A percentile compares a stretch with the other conserved stretches of the same genome.
Conservation (phyloP, 2,113 vertebrate genomes). For the Gorsachius goisagi region DNA sequence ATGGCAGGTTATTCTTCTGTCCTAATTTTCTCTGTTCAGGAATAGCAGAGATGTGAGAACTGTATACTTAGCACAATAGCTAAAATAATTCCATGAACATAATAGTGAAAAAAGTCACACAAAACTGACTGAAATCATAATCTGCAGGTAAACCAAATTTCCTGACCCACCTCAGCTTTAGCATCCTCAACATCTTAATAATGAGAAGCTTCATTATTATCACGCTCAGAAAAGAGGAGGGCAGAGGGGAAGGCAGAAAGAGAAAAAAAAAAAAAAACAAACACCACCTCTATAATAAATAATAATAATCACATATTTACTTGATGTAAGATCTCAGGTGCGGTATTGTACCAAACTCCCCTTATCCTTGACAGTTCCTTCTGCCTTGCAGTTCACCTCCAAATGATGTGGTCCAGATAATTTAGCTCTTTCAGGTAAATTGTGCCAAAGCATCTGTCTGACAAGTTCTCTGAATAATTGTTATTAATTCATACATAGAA, state of each 20-base stretch:
- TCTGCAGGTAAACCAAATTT: neutral
- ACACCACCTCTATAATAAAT: neutral
- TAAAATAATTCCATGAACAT: neutral
- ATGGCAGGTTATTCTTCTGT: neutral
- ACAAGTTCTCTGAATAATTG: neutral
- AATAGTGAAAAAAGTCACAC: neutral
- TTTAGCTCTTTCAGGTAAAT: neutral
- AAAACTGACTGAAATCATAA: neutral
- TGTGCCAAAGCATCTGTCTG: neutral
- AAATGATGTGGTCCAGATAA: neutral
- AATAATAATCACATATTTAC: neutral
- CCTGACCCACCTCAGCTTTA: neutral
- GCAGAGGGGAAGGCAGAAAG: accelerated
- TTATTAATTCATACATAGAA: neutral
- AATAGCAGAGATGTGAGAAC: neutral
- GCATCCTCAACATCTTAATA: neutral
- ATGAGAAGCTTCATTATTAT: neutral
- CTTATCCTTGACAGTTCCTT: neutral
- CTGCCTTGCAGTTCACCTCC: neutral
- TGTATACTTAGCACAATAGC: neutral
- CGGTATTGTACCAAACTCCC: neutral
- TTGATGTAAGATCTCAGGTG: neutral
- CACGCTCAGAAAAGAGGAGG: neutral
- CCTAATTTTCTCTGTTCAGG: neutral
- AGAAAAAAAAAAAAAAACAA: neutral